Evolutionary conservation across 2,888 invertebrate genomes (phyloP).

Genomic region (Chrysopilus asiliformis): DNA sequence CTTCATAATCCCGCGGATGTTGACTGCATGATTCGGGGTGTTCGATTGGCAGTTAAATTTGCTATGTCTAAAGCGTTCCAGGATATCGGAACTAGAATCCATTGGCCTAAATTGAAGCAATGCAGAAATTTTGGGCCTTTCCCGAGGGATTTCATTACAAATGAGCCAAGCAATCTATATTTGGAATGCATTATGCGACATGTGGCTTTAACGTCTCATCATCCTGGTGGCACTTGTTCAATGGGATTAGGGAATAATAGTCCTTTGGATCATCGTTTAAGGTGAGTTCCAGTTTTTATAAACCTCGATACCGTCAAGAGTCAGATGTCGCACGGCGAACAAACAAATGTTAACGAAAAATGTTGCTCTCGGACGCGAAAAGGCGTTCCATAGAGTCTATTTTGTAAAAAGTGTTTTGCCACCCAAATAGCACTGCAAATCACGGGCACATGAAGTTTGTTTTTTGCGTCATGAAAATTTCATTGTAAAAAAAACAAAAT

Average conservation of each 20-base stretch:
- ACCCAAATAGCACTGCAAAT: no score
- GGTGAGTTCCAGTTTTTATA: no score
- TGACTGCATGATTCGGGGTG: slow-evolving; percentile 46
- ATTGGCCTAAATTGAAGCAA: slow-evolving; percentile 49
- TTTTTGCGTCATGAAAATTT: no score
- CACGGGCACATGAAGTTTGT: no score
- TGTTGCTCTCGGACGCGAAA: no score
- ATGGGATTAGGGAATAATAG: slow-evolving; percentile 43
- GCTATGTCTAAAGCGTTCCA: slow-evolving; percentile 44
- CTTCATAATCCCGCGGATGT: slow-evolving; percentile 48
- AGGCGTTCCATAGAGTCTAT: no score
- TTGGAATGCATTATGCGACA: slow-evolving; percentile 51
- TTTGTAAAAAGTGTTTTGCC: no score
- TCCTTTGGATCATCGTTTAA: slow-evolving; percentile 54
- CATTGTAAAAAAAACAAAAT: no score
- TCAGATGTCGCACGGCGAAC: no score
- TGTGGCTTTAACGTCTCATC: slow-evolving; percentile 58
- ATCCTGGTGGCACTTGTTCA: slow-evolving; percentile 64
- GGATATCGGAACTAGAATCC: slow-evolving; percentile 46
- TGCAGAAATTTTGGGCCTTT: slow-evolving; percentile 40
- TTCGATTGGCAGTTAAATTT: slow-evolving; percentile 41
- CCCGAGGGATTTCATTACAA: slow-evolving; percentile 32
- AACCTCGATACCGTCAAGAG: no score
- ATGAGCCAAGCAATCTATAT: slow-evolving; percentile 39
- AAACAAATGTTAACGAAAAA: no score